Evolutionary conservation across 1,140 invertebrate genomes (phyloP).

Genomic region (Pentalonia nigronervosa): DNA sequence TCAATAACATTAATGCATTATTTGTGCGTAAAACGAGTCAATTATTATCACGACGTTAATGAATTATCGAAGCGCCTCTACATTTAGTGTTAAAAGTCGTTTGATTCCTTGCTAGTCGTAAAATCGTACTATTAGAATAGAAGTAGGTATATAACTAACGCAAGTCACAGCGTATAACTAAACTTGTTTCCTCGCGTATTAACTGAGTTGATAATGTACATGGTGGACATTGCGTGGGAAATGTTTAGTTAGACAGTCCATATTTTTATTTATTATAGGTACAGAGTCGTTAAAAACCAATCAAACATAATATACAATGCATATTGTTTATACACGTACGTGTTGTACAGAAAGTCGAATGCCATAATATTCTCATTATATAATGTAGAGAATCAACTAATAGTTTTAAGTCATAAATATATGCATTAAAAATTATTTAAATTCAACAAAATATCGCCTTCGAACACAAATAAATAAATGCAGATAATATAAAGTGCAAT

Average conservation of each 20-base stretch:
- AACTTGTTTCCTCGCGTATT: neutral
- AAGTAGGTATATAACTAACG: neutral
- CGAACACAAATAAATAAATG: neutral
- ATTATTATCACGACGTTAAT: neutral
- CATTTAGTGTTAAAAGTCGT: neutral
- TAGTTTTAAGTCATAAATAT: neutral
- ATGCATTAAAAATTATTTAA: neutral
- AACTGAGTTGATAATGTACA: neutral
- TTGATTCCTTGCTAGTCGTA: neutral
- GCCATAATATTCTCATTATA: neutral
- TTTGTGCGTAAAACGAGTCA: neutral
- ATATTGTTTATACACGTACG: neutral
- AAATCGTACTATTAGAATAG: neutral
- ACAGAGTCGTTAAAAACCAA: neutral
- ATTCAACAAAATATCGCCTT: neutral
- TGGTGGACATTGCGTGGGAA: neutral
- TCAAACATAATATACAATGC: neutral
- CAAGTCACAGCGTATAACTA: neutral
- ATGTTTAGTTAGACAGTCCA: neutral
- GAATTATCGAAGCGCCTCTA: neutral
- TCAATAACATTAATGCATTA: neutral
- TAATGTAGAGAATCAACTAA: neutral
- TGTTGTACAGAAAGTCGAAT: neutral
- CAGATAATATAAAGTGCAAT: neutral
- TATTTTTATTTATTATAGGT: neutral